These are phyloP conservation scores for Larimichthys polyactis DNA, from an alignment of 2,113 vertebrate genomes.

Conservation along the genomic window DNA sequence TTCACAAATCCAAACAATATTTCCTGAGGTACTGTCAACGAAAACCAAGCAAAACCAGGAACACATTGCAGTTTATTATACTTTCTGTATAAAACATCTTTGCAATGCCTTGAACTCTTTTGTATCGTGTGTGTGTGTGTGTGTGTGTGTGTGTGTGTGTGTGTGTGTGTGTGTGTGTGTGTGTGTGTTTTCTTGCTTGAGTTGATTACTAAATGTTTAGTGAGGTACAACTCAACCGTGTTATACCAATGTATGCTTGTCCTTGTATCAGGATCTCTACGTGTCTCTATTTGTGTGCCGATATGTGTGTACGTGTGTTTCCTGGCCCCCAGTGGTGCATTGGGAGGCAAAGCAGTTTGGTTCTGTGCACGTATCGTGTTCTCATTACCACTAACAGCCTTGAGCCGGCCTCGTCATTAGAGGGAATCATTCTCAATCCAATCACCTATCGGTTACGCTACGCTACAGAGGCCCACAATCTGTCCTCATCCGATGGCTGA, in stretches of 20 bases:
- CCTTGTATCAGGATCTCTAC: constrained; percentile 44
- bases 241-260: constrained; percentile 31
- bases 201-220: constrained; percentile 21
- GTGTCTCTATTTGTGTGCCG: constrained; percentile 17
- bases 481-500: constrained; percentile 71
- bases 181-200: constrained; percentile 6
- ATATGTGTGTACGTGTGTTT: constrained; percentile 28
- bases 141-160: no score
- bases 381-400: constrained; percentile 82
- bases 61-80: not conserved
- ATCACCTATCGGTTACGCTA: constrained; percentile 78
- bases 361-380: constrained; percentile 73
- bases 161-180: no score
- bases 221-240: not conserved
- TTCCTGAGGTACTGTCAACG: constrained; percentile 20
- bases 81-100: not conserved
- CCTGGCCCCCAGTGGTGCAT: constrained; percentile 52
- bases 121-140: not conserved
- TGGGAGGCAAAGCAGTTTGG: constrained; percentile 58
- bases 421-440: constrained; percentile 82
- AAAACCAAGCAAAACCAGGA: constrained; percentile 3
- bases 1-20: constrained; percentile 46
- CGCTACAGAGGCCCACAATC: constrained; percentile 70
- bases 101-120: not conserved
- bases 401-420: constrained; percentile 81